Base-by-base conservation (phyloP, 2,113 vertebrate species). In the Sapajus apella region DNA sequence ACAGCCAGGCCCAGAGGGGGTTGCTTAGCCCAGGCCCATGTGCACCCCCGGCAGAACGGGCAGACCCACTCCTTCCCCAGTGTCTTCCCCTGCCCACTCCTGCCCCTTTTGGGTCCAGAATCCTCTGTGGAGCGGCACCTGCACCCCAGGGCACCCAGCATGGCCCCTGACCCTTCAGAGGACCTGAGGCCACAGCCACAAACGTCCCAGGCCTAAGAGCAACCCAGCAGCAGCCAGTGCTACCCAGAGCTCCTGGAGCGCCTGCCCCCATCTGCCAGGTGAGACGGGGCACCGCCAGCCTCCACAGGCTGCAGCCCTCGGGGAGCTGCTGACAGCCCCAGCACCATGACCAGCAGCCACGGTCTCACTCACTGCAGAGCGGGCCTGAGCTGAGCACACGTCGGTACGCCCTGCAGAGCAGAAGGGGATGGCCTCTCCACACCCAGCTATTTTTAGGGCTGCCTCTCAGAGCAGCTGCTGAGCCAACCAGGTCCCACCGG, bases 221-320 rank as follows among this genome's bases (percentile, higher is more conserved):
- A 35, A n/a, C 43, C 66, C 6, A 7, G 75, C 47, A 40, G 50
- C 12, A 17, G 32, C 9, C 1, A 2, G 75, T 32, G 64, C 35
- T 17, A 12, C 25, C 5, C 5, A 8, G 13, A n/a, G 35, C 43
- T 50, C 40, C 80, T 64, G 6, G 10, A 70, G 25, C 6, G 8
- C n/a, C 2, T 9, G 6, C 8, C 10, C 17, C 58, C 8, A 23
- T 3, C 10, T 0, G 4, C 4, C 10, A n/a, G 12, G 50, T n/a
- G 12, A 13, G 32, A 21, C 45, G 0, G 43, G n/a, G 35, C 13
- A 0, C 18, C 0, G 5, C 40, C 40, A 27, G 35, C 61, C 52
- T 47, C 5, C 32, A 6, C 5, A 23, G 55, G 77, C 92, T 37
- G 14, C 21, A 14, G 14, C 25, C 14, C 58, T 50, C 21, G 8